Evolutionary conservation across 2,797 vertebrate genomes (phyloP), one percentile per base, ranked within the genome.

Genomic region (Todus mexicanus): DNA sequence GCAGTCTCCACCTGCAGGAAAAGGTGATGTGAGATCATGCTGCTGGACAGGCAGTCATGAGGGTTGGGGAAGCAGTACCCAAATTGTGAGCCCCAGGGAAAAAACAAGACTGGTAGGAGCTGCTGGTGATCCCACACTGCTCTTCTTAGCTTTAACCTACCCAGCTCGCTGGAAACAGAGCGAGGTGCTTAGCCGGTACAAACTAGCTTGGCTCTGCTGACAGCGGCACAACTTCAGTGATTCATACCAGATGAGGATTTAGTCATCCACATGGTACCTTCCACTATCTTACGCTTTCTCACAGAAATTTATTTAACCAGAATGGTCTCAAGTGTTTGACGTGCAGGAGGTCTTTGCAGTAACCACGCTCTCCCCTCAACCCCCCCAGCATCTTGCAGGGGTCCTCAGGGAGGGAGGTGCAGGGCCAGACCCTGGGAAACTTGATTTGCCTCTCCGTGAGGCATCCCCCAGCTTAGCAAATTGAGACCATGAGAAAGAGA

Each of bases 181-280:
- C 1, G 0, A 84, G 43, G 38, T 37, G 25, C 37, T 60, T 3
- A 13, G 17, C 22, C 15, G 23, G 7, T 10, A 25, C 61, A 59
- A 56, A 40, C 51, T 25, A 65, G 51, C 5, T 31, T 50, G 26
- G 78, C 48, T 47, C 12, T 33, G 73, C 53, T 68, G 38, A 53
- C 0, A 0, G 57, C 76, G 61, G 59, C 40, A 57, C n/a, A 23
- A 31, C 61, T 23, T n/a, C 40, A 27, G 53, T 23, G 20, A 45
- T 23, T 38, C 19, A 15, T 11, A 27, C 6, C 71, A 69, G 21
- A 23, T 11, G 13, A 42, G 15, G 19, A 29, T 29, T 75, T 42
- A 35, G 61, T 11, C 26, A 23, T 0, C 0, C 2, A 68, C 19
- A 54, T 1, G 1, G 50, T 4, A 51, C 22, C 16, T 42, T 4